phyloP scores from a whole-genome alignment of 2,113 vertebrate genomes.

The Forbesichthys agassizii region DNA sequence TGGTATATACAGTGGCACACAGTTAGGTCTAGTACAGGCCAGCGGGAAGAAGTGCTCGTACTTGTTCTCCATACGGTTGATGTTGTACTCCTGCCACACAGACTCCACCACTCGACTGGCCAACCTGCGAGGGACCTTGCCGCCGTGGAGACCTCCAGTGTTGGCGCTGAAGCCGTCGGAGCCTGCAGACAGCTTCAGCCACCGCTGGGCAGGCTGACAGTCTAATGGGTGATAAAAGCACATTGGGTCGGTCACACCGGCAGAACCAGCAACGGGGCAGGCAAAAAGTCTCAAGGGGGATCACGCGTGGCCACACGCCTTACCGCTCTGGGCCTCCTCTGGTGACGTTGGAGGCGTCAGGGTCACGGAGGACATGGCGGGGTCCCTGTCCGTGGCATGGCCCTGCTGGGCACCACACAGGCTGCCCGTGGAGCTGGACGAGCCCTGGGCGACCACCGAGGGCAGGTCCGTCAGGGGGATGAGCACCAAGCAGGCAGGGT shows the following conservation, averaged over 20 bases:
- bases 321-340: slow-evolving; percentile 96
- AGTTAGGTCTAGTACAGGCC: no score
- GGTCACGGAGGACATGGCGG: slow-evolving; percentile 96
- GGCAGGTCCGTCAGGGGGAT: slow-evolving; percentile 95
- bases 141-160: slow-evolving; percentile 91
- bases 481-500: slow-evolving; percentile 94
- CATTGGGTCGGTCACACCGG: neutral
- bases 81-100: slow-evolving; percentile 98
- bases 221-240: slow-evolving; percentile 72
- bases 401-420: slow-evolving; percentile 90
- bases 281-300: neutral
- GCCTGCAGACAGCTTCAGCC: slow-evolving; percentile 90
- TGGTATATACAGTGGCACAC: no score
- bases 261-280: neutral
- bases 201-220: slow-evolving; percentile 90
- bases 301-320: neutral
- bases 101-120: slow-evolving; percentile 94
- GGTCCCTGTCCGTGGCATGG: slow-evolving; percentile 90
- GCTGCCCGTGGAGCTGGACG: slow-evolving; percentile 84
- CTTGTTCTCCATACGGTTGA: slow-evolving; percentile 95
- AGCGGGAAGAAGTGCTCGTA: slow-evolving; percentile 63
- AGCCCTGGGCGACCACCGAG: slow-evolving; percentile 80
- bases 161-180: slow-evolving; percentile 89
- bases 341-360: slow-evolving; percentile 97
- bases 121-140: slow-evolving; percentile 92